phyloP scores from a whole-genome alignment of 2,113 vertebrate genomes.

The Etheostoma cragini region DNA sequence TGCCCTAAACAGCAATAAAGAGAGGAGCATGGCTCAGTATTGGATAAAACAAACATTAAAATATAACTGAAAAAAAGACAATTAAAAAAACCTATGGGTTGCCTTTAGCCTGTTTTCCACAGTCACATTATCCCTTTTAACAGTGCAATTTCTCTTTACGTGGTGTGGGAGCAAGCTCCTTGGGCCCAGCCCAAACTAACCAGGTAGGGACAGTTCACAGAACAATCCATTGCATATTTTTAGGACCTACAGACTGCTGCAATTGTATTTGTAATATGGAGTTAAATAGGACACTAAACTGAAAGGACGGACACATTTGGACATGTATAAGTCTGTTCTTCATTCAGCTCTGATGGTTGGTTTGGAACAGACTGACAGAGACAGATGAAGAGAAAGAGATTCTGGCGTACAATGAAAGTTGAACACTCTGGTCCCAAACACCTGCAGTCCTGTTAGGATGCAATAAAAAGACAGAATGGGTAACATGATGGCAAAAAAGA shows the following conservation, averaged over 20 bases:
- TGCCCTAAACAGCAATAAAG: slow-evolving; percentile 18
- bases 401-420: slow-evolving; percentile 9
- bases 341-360: slow-evolving; percentile 76
- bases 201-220: neutral
- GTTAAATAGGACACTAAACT: neutral
- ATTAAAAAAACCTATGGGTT: neutral
- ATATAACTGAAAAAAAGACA: neutral
- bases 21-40: slow-evolving; percentile 33
- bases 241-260: slow-evolving; percentile 35
- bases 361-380: slow-evolving; percentile 46
- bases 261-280: slow-evolving; percentile 5
- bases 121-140: slow-evolving; percentile 20
- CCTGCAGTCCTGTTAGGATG: slow-evolving; percentile 46
- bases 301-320: slow-evolving; percentile 18
- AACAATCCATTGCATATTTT: neutral
- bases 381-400: slow-evolving; percentile 12
- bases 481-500: slow-evolving; percentile 22
- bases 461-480: slow-evolving; percentile 37
- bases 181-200: slow-evolving; percentile 56
- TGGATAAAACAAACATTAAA: neutral
- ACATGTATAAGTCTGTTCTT: slow-evolving; percentile 64
- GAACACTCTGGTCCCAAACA: slow-evolving; percentile 73
- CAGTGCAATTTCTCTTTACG: neutral
- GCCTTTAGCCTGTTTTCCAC: slow-evolving; percentile 2
- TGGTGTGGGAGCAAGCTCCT: neutral